Base-by-base conservation (phyloP, 2,797 vertebrate genomes). In the Enteromius anoplus region DNA sequence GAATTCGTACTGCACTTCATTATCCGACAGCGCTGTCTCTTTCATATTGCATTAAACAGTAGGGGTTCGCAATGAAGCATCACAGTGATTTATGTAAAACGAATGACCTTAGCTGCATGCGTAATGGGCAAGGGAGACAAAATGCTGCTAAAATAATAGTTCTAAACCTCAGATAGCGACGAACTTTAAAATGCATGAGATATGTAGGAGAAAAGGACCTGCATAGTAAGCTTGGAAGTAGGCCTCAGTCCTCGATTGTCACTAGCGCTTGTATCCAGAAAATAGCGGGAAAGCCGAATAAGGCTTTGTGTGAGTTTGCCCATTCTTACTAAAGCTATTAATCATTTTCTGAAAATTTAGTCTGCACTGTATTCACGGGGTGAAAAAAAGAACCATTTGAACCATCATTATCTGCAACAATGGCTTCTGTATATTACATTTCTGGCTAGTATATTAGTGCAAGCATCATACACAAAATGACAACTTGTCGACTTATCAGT, bases 241-340 rank as follows among this genome's bases (percentile, higher is more conserved):
- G 79, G 84, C 84, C 84, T 78, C 79, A 66, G 21, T 45, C 79
- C 79, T 45, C 84, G 73, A 45, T 23, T 78, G 26, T 47, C 55
- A 19, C 21, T 37, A 42, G 15, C 23, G 19, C 10, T 81, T 49
- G 37, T 32, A 23, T 58, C 71, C 73, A 5, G 65, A 77, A 60
- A 55, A 49, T 15, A 17, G 78, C 47, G 2, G 37, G 8, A 75
- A 75, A 76, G 11, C 62, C 40, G 51, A 45, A 32, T 4, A 19
- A 49, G 21, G 8, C 69, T 64, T 64, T 49, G 42, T 37, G 69
- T 0, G 26, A 23, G 69, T 62, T 69, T 29, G 14, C 42, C 9
- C 23, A 37, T 55, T n/a, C 8, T 79, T 51, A 37, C 37, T 34
- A 55, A 45, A 73, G 12, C 42, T 47, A 17, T 47, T 45, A 17